Evolutionary conservation across 64 coral and sea anemone genomes (phyloP), one percentile per base, ranked within the genome.

Genomic region (Montipora cactus): DNA sequence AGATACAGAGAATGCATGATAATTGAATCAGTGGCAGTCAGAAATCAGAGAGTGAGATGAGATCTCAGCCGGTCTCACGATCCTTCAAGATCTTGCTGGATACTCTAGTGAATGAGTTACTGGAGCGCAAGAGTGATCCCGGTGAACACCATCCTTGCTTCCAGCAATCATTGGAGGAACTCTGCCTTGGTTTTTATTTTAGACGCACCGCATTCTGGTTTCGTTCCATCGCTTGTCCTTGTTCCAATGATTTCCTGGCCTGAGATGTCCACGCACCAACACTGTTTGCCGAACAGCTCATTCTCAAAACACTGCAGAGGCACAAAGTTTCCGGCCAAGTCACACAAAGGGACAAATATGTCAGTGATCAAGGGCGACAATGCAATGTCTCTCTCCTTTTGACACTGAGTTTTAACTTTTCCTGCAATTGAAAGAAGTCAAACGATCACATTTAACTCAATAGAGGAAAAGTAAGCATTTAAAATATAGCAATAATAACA

Each of bases 231-330:
- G 37, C 74, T 80, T 12, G 61, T 66, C 59, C 92, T 83, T 7
- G 96, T 89, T 75, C 96, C 96, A n/a, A 87, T 89, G 68, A 98
- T 95, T 75, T 98, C 92, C 51, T 98, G 96, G 23, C 96, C 96
- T 1, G 89, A 85, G 7, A 18, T 89, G 19, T 98, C 96, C 44
- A 98, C 96, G 47, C 96, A 98, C 96, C 96, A 98, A 48, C 96
- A 98, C 70, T 98, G 96, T 57, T 94, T 98, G 5, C 89, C 83
- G 84, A 95, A 94, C 25, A 44, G 87, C 4, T 89, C 85, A 37
- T 95, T 89, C 21, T 98, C 93, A 85, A 98, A 98, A 73, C 96
- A 98, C 84, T 98, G 96, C 4, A 73, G 67, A 3, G 93, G 83
- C 8, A 46, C 55, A 59, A 92, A 98, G 67, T 84, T 88, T 16